Percentiles rank a stretch among this genome's conserved stretches.
phyloP scores from a whole-genome alignment of 2,888 invertebrate genomes.

The Monopis laevigella region DNA sequence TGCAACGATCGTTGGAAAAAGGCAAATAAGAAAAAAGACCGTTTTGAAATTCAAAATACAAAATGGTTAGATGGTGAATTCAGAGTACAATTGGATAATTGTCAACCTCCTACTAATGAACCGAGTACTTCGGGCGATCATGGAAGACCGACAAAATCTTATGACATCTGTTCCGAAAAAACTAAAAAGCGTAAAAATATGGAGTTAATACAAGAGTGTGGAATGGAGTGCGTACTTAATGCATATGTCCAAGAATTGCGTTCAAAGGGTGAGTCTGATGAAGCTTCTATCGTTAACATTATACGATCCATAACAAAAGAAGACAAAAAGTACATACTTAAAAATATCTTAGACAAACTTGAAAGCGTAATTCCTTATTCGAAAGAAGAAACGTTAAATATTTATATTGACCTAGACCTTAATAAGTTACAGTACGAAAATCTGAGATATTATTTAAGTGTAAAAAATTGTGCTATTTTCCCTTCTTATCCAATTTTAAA shows the following conservation, averaged over 20 bases:
- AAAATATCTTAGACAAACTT: constrained; percentile 9
- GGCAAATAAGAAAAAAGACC: constrained; percentile 5
- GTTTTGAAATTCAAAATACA: constrained; percentile 1
- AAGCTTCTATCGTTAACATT: constrained; percentile 10
- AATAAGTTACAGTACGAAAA: constrained; percentile 5
- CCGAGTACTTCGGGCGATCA: not conserved
- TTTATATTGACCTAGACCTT: constrained; percentile 12
- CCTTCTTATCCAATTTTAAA: constrained; percentile 8
- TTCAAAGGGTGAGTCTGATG: constrained; percentile 10
- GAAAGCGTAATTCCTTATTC: not conserved
- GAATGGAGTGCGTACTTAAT: constrained; percentile 10
- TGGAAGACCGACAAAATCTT: constrained; percentile 11
- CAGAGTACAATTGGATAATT: not conserved
- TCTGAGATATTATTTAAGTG: not conserved
- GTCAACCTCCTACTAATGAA: not conserved
- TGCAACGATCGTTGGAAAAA: too few relatives aligned
- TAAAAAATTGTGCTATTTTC: constrained; percentile 10
- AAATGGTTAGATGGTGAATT: constrained; percentile 8
- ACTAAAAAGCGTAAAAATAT: constrained; percentile 13
- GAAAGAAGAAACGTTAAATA: constrained; percentile 4
- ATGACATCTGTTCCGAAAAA: constrained; percentile 10
- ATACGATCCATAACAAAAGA: constrained; percentile 5
- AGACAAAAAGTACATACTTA: constrained; percentile 8
- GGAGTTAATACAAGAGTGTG: constrained; percentile 10
- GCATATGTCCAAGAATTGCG: constrained; percentile 11